Base-by-base conservation (phyloP, 2,888 invertebrate species). In the Epirrhoe alternata region DNA sequence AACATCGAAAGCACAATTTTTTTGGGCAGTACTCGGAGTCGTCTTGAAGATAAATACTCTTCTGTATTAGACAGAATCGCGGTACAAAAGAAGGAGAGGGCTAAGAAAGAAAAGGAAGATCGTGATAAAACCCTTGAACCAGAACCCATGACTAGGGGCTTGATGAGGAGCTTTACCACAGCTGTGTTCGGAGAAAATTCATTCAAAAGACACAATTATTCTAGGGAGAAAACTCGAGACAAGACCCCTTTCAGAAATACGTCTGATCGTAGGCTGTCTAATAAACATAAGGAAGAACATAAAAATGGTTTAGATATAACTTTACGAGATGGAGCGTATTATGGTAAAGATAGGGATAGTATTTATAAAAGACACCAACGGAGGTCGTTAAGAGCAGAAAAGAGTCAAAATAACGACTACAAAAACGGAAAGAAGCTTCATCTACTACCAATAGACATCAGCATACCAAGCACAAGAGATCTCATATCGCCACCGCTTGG, bases 11-110 rank as follows among this genome's bases (percentile, higher is more conserved):
- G 74, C 69, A 81, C 86, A 12, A 81, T 89, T 75, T 77, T 82
- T 74, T 82, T 94, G 83, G 95, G 94, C 53, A 90, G 90, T 68
- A 95, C 96, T 31, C 94, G 96, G 59, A 95, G 94, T 69, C 95
- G 96, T 16, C 89, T 97, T 77, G 97, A 97, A 89, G 96, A 97
- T 82, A 97, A 97, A 86, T 97, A 97, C 87, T 95, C 96, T 0
- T 95, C 96, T 16, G 95, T 97, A 24, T 89, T 97, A 77, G 96
- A 97, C 80, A 95, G 95, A 79, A 95, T 96, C 74, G 95, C 96
- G 31, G 85, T 86, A 55, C 92, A 95, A 75, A 94, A 94, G 79
- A 94, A 95, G 70, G 93, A 94, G 74, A 89, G 89, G 55, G 94
- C 94, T 54, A 85, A 85, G 68, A 89, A 85, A 69, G 90, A 90